phyloP scores from a whole-genome alignment of 2,113 vertebrate genomes.

The Burhinus oedicnemus region DNA sequence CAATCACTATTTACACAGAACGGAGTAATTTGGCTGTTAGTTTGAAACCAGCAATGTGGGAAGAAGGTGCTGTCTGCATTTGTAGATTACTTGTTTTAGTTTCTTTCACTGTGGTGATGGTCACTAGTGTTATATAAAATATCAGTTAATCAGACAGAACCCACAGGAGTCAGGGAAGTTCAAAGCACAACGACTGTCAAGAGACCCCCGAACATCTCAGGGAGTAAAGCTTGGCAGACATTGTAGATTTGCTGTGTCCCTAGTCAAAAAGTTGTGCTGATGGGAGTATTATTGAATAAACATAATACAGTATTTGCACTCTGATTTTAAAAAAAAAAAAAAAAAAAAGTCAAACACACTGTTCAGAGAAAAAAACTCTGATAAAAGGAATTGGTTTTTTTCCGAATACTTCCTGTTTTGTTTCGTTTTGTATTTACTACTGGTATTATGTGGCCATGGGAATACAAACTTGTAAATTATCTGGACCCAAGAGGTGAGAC shows the following conservation, averaged over 20 bases:
- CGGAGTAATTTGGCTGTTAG: background rate
- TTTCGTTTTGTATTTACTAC: background rate
- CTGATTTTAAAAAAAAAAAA: background rate
- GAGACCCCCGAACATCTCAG: background rate
- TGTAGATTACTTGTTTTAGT: background rate
- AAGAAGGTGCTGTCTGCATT: background rate
- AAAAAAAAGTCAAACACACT: background rate
- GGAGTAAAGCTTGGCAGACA: background rate
- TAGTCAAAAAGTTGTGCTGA: background rate
- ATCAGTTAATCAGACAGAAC: background rate
- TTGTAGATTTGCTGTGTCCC: background rate
- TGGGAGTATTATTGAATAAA: constrained; percentile 5
- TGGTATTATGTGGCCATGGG: background rate
- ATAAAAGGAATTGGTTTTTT: background rate
- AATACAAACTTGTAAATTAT: background rate
- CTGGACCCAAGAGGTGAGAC: background rate
- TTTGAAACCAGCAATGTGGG: background rate
- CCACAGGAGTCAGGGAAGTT: background rate
- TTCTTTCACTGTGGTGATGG: background rate
- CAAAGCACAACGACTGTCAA: constrained; percentile 5
- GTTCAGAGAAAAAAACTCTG: background rate
- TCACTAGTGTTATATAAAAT: background rate
- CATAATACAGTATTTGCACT: background rate
- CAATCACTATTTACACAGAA: background rate
- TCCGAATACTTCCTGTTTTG: background rate